These are phyloP conservation scores for Leptosomus discolor DNA, from an alignment of 2,113 vertebrate species.

Conservation along the genomic window DNA sequence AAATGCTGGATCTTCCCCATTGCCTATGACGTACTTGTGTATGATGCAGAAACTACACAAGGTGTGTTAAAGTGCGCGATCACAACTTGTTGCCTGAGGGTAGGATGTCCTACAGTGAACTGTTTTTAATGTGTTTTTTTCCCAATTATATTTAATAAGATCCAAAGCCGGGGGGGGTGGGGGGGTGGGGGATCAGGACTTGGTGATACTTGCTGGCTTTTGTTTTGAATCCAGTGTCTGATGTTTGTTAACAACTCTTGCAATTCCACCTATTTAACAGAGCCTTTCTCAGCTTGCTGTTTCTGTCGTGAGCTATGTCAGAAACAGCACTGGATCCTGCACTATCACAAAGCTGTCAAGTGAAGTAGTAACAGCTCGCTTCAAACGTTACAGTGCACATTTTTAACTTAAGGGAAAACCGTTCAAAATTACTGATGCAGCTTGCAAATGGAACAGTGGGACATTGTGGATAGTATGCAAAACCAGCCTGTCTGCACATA, in stretches of 20 bases:
- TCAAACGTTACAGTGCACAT: not conserved
- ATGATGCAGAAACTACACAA: not conserved
- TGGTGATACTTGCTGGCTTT: not conserved
- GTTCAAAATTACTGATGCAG: not conserved
- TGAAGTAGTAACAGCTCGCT: not conserved
- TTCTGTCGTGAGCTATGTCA: not conserved
- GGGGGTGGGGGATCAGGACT: no score
- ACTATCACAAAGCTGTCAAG: not conserved
- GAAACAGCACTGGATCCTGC: not conserved
- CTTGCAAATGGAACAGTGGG: not conserved
- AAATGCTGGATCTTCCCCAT: not conserved
- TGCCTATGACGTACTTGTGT: not conserved
- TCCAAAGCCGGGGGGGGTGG: no score
- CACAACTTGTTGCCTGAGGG: not conserved
- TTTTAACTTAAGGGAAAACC: not conserved
- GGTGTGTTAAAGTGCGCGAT: not conserved
- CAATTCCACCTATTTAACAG: not conserved
- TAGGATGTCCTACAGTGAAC: not conserved
- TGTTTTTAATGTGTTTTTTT: not conserved
- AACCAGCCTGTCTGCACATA: not conserved
- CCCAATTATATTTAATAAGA: not conserved
- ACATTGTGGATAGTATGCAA: not conserved
- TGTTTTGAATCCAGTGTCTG: not conserved
- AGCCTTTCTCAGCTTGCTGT: not conserved
- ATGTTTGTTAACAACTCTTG: not conserved